Percentiles rank a stretch among this genome's conserved stretches.
phyloP scores from a whole-genome alignment of 2,888 invertebrate species.

The Drosophila parthenogenetica region DNA sequence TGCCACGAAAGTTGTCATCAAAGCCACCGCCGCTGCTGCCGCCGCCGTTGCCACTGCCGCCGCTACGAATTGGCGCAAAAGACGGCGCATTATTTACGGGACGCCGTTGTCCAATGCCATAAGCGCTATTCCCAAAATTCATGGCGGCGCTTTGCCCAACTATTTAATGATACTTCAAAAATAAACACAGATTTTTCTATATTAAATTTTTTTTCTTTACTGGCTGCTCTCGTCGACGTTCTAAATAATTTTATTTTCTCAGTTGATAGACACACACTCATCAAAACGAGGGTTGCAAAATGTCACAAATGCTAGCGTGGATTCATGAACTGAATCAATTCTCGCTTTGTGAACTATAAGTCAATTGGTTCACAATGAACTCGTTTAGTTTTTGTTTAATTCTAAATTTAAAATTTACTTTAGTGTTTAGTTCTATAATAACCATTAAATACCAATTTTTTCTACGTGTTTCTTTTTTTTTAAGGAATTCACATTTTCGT shows the following conservation, averaged over 20 bases:
- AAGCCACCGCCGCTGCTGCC: slow-evolving; percentile 10
- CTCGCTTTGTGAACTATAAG: background rate
- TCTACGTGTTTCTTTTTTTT: no score
- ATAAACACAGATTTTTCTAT: slow-evolving; percentile 6
- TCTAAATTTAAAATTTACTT: no score
- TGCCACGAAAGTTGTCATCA: slow-evolving; percentile 42
- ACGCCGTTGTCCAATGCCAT: slow-evolving; percentile 65
- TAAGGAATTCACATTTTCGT: no score
- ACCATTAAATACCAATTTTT: no score
- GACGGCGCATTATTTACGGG: slow-evolving; percentile 46
- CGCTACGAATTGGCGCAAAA: slow-evolving; percentile 57
- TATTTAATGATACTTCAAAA: slow-evolving; percentile 9
- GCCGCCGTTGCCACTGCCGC: slow-evolving; percentile 24
- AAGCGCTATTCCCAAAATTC: slow-evolving; percentile 62
- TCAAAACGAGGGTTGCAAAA: slow-evolving; percentile 29
- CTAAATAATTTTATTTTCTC: slow-evolving; percentile 52
- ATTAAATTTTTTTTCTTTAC: slow-evolving; percentile 1
- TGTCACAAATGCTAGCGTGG: background rate
- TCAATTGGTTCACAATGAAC: background rate
- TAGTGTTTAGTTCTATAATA: no score
- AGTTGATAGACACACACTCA: slow-evolving; percentile 53
- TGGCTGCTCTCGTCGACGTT: slow-evolving; percentile 33
- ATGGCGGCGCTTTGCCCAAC: slow-evolving; percentile 27
- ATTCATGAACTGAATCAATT: slow-evolving; percentile 4
- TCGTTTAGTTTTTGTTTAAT: background rate